phyloP scores from a whole-genome alignment of 2,888 invertebrate genomes.

The Phlogophora meticulosa region DNA sequence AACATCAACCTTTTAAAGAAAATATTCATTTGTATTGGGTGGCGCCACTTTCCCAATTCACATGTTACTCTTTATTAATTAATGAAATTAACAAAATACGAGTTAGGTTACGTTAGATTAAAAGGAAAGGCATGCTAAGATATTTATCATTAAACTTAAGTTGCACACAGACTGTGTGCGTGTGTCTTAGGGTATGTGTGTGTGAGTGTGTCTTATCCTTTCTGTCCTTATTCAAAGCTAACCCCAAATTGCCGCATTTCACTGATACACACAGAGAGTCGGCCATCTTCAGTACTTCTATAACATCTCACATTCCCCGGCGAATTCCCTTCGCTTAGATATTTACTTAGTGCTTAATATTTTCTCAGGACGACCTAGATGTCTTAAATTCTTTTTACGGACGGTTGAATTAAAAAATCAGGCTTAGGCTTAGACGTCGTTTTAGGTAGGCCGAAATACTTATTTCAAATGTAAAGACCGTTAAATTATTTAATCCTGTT shows the following conservation, averaged over 20 bases:
- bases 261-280: not conserved
- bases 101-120: too few species aligned
- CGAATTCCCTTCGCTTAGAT: slow-evolving; percentile 6
- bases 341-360: slow-evolving; percentile 38
- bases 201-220: too few species aligned
- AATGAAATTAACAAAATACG: too few species aligned
- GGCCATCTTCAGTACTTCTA: slow-evolving; percentile 21
- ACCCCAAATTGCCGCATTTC: slow-evolving; percentile 9
- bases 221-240: slow-evolving; percentile 1
- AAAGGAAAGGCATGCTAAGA: too few species aligned
- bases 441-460: slow-evolving; percentile 17
- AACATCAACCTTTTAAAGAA: too few species aligned
- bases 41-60: too few species aligned
- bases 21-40: too few species aligned
- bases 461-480: slow-evolving; percentile 5
- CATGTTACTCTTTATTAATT: too few species aligned
- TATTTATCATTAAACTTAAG: too few species aligned
- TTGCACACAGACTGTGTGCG: too few species aligned
- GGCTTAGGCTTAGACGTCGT: not conserved
- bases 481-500: slow-evolving; percentile 1
- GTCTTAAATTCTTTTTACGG: slow-evolving; percentile 23
- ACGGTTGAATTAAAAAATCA: slow-evolving; percentile 18
- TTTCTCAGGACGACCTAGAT: slow-evolving; percentile 21
- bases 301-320: slow-evolving; percentile 21
- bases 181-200: too few species aligned